A percentile compares a stretch with the other conserved stretches of the same genome.
These are phyloP conservation scores for Crocodylus rhombifer DNA, from an alignment of 2,797 vertebrate genomes.

Conservation along the genomic window DNA sequence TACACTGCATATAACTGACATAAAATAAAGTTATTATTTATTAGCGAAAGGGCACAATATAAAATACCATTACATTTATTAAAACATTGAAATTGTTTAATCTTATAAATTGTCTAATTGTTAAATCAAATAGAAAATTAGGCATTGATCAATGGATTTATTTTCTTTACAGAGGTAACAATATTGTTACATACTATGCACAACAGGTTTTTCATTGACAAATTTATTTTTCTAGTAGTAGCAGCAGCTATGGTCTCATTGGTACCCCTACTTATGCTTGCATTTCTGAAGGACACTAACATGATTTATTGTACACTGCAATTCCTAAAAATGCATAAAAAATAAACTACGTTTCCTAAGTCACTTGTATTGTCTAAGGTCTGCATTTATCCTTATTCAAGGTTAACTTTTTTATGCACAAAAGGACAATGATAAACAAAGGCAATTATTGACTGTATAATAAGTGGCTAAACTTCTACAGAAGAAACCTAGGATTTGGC, in stretches of 20 bases:
- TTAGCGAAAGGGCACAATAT: background rate
- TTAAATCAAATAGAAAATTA: background rate
- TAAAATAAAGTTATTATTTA: background rate
- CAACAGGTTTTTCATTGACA: background rate
- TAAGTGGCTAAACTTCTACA: background rate
- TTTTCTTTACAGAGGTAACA: background rate
- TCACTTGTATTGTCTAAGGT: slow-evolving; percentile 1
- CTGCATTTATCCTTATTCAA: slow-evolving; percentile 33
- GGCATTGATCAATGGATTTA: background rate
- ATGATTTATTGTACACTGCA: background rate
- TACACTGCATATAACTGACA: background rate
- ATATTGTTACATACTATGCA: background rate
- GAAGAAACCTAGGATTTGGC: slow-evolving; percentile 5
- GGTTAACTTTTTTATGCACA: slow-evolving; percentile 8
- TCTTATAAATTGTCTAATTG: background rate
- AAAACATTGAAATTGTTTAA: background rate
- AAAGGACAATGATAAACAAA: slow-evolving; percentile 43
- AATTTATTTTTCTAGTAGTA: background rate
- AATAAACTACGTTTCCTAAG: background rate
- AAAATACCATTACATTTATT: background rate
- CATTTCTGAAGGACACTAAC: background rate
- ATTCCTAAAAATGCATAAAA: background rate
- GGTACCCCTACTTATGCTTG: background rate
- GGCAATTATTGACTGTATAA: background rate
- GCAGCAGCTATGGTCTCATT: background rate